phyloP scores from a whole-genome alignment of 2,113 vertebrate species.

The Pterocles burchelli region DNA sequence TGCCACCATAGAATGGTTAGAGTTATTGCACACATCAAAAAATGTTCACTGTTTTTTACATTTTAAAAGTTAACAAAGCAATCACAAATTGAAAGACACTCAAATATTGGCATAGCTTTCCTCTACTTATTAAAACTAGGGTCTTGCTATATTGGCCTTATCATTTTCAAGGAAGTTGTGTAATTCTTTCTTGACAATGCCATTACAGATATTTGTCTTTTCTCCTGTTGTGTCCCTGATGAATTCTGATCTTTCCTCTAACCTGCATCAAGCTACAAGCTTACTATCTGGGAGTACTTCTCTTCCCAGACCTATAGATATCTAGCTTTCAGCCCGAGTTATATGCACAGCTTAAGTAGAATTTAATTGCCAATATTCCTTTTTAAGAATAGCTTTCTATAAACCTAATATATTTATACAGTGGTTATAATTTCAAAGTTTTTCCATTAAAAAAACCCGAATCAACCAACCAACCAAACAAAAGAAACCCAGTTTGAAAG shows the following conservation, averaged over 20 bases:
- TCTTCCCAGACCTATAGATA: background rate
- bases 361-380: background rate
- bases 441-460: background rate
- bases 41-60: background rate
- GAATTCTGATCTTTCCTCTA: constrained; percentile 4
- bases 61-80: background rate
- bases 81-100: background rate
- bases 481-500: accelerated
- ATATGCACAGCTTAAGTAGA: background rate
- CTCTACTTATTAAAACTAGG: background rate
- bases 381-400: background rate
- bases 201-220: background rate
- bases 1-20: background rate
- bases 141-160: background rate
- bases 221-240: background rate
- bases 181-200: background rate
- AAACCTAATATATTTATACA: background rate
- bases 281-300: background rate
- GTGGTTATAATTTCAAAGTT: background rate
- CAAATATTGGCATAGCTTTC: background rate
- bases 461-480: background rate
- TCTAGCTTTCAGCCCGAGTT: background rate
- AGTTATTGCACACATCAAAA: background rate
- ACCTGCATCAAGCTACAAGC: background rate
- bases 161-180: background rate